Percentiles rank a stretch among this genome's conserved stretches.
Evolutionary conservation across 2,797 vertebrate species (phyloP).

Genomic region (Pogonophryne albipinna): DNA sequence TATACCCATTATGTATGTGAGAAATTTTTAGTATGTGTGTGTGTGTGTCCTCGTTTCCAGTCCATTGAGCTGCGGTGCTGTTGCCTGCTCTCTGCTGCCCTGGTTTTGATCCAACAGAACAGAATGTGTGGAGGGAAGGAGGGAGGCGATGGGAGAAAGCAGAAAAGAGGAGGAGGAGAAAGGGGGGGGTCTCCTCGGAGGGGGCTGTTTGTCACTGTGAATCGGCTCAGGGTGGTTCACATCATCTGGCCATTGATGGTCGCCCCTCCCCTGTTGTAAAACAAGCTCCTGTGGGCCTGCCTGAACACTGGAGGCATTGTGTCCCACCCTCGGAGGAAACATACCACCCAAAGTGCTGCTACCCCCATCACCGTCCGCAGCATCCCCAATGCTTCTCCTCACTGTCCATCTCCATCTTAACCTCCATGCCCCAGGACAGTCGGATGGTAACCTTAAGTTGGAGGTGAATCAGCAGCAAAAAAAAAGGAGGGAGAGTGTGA

Average conservation of each 20-base stretch:
- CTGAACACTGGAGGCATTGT: constrained; percentile 95
- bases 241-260: constrained; percentile 91
- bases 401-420: constrained; percentile 40
- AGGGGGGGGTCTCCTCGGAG: constrained; percentile 79
- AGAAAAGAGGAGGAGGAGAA: constrained; percentile 58
- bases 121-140: constrained; percentile 67
- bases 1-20: constrained; percentile 62
- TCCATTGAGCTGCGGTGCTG: constrained; percentile 56
- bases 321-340: constrained; percentile 81
- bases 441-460: constrained; percentile 5
- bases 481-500: background rate
- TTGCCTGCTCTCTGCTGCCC: constrained; percentile 53
- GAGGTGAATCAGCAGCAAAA: constrained; percentile 7
- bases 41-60: constrained; percentile 61
- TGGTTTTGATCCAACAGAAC: constrained; percentile 77
- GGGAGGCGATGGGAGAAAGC: constrained; percentile 68
- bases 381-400: constrained; percentile 69
- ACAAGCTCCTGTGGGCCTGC: constrained; percentile 88
- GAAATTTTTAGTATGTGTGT: constrained; percentile 48
- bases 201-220: constrained; percentile 93
- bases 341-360: constrained; percentile 98
- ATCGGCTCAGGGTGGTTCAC: constrained; percentile 94
- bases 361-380: constrained; percentile 74
- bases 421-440: background rate
- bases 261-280: constrained; percentile 99